These are phyloP conservation scores for Sinella curviseta DNA, from an alignment of 1,140 invertebrate species.

Conservation along the genomic window DNA sequence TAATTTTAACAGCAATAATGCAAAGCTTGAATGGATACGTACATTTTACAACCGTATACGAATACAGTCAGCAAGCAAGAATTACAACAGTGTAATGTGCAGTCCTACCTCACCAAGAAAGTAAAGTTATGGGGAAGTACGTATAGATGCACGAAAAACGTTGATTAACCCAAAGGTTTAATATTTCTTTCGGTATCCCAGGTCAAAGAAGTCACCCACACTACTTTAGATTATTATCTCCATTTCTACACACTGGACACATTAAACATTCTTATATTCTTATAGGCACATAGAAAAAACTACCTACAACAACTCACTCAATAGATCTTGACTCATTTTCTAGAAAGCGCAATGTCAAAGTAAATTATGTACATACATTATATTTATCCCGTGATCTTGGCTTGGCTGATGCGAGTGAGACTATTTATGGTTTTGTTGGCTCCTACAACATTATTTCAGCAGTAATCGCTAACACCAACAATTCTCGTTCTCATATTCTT, in stretches of 20 bases:
- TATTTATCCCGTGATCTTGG: slow-evolving; percentile 9
- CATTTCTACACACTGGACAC: too few relatives aligned
- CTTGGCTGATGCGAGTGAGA: background rate
- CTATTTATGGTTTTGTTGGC: slow-evolving; percentile 5
- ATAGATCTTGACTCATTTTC: background rate
- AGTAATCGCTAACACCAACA: slow-evolving; percentile 7
- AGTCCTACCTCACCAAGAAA: background rate
- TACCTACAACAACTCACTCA: background rate
- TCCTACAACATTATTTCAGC: slow-evolving; percentile 1
- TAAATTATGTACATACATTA: slow-evolving; percentile 14
- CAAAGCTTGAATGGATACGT: too few relatives aligned
- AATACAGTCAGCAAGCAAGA: too few relatives aligned
- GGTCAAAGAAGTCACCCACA: background rate
- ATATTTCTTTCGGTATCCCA: slow-evolving; percentile 20
- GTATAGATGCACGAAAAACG: background rate
- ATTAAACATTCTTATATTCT: too few relatives aligned
- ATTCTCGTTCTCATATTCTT: slow-evolving; percentile 3
- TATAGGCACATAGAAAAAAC: too few relatives aligned
- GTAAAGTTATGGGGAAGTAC: background rate
- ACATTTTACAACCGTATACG: too few relatives aligned
- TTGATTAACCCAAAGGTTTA: background rate
- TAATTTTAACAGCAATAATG: too few relatives aligned
- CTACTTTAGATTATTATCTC: too few relatives aligned
- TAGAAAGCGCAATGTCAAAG: background rate
- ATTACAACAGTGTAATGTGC: too few relatives aligned